These are phyloP conservation scores for Protosalanx chinensis DNA, from an alignment of 2,797 vertebrate species.

Conservation along the genomic window DNA sequence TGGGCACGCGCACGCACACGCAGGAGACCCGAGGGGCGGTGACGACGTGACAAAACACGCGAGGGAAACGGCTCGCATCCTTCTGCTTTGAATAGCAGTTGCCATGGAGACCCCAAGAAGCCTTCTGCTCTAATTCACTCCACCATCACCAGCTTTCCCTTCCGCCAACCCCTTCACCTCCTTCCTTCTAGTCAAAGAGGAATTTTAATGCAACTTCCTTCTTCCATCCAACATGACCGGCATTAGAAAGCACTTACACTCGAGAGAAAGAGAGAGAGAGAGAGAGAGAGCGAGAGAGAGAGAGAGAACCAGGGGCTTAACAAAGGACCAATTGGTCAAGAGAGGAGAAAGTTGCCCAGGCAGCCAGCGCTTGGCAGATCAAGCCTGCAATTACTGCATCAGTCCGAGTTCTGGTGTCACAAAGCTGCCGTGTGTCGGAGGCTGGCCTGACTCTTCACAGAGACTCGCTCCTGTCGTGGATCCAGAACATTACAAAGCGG, in stretches of 20 bases:
- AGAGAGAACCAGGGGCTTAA: constrained; percentile 3
- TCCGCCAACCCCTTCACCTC: constrained; percentile 1
- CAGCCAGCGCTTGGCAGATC: constrained; percentile 44
- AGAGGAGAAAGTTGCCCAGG: constrained; percentile 28
- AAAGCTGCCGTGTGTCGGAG: constrained; percentile 36
- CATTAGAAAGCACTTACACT: constrained; percentile 13
- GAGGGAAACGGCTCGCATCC: constrained; percentile 41
- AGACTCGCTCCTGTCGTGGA: constrained; percentile 28
- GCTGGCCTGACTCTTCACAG: constrained; percentile 31
- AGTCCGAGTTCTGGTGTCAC: constrained; percentile 41
- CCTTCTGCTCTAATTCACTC: constrained; percentile 43
- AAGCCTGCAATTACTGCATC: constrained; percentile 55
- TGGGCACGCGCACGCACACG: not conserved
- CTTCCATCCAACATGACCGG: not conserved
- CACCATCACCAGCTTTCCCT: constrained; percentile 24
- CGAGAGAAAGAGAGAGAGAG: constrained; percentile 7
- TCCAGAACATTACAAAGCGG: constrained; percentile 30
- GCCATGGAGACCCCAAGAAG: constrained; percentile 60
- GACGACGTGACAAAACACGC: not conserved
- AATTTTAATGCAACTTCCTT: constrained; percentile 16
- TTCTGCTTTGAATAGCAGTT: constrained; percentile 53
- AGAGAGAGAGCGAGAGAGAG: not conserved
- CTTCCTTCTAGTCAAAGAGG: constrained; percentile 1
- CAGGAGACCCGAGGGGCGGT: not conserved
- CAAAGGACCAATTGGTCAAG: constrained; percentile 11